A percentile compares a stretch with the other conserved stretches of the same genome.
These are phyloP conservation scores for Aurelia aurita DNA, from an alignment of 30 jellyfish, hydroid and myxozoan genomes.

Conservation along the genomic window DNA sequence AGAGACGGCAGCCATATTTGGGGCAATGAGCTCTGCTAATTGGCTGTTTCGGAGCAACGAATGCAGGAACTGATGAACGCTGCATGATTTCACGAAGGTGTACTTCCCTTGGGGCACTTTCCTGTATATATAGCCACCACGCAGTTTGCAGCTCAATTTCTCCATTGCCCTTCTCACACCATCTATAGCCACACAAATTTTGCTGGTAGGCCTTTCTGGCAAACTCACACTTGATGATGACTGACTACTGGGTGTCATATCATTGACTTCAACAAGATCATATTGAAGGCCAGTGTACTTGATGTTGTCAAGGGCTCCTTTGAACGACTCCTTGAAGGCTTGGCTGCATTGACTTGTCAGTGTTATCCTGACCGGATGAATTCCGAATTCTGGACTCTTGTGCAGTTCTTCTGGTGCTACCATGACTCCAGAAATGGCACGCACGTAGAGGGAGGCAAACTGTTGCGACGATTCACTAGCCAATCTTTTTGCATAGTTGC, in stretches of 20 bases:
- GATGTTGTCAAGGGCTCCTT: neutral
- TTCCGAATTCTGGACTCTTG: no score
- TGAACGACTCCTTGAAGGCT: no score
- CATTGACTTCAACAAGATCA: neutral
- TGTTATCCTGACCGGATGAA: no score
- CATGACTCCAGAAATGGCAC: no score
- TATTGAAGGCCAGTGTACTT: conserved; percentile 10
- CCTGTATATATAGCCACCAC: neutral
- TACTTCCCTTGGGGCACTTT: neutral
- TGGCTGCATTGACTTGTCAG: no score
- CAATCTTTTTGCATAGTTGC: no score
- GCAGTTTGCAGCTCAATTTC: conserved; percentile 9
- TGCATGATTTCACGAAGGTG: neutral
- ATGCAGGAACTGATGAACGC: conserved; percentile 16
- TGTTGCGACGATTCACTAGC: no score
- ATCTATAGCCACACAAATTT: conserved; percentile 19
- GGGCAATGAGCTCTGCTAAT: neutral
- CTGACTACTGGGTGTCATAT: no score
- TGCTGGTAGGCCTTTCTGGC: conserved; percentile 17
- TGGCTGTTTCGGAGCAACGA: conserved; percentile 1
- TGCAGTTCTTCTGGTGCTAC: no score
- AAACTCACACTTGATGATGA: no score
- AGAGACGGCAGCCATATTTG: neutral
- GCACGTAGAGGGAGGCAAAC: no score
- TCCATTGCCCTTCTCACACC: conserved; percentile 1